These are phyloP conservation scores for Piaya cayana DNA, from an alignment of 2,113 vertebrate genomes.

Conservation along the genomic window DNA sequence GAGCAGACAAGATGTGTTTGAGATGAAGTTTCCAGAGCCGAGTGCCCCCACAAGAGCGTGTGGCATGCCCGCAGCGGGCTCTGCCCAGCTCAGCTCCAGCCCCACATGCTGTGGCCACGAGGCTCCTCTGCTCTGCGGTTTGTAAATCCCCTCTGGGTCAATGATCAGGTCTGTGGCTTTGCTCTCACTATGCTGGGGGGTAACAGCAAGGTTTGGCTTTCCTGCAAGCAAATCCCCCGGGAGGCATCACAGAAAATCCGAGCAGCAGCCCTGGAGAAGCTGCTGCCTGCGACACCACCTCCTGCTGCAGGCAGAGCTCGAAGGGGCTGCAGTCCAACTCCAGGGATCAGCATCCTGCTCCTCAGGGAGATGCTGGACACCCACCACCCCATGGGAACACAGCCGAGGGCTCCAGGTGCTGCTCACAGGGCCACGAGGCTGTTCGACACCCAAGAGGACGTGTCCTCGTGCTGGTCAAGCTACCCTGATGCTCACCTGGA, in stretches of 20 bases:
- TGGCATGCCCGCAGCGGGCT: too few relatives aligned
- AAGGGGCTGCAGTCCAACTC: background rate
- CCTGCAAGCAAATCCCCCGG: background rate
- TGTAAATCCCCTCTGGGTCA: background rate
- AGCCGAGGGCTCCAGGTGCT: background rate
- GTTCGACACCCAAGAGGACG: background rate
- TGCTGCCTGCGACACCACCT: background rate
- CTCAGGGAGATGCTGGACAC: fast-evolving
- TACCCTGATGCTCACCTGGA: background rate
- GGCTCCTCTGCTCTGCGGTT: background rate
- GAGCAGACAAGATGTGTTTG: background rate
- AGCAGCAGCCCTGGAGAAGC: background rate
- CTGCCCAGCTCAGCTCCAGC: too few relatives aligned
- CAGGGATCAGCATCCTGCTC: background rate
- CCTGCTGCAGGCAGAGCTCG: too few relatives aligned
- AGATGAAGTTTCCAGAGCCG: background rate
- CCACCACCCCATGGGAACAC: background rate
- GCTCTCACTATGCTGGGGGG: background rate
- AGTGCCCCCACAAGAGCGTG: background rate
- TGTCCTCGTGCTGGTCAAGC: background rate
- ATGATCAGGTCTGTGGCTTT: background rate
- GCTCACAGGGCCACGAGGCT: background rate
- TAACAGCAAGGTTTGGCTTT: background rate
- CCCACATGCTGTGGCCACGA: too few relatives aligned
- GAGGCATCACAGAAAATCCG: background rate